Conservation (phyloP, 2,888 invertebrate genomes). For the Alcis repandata region DNA sequence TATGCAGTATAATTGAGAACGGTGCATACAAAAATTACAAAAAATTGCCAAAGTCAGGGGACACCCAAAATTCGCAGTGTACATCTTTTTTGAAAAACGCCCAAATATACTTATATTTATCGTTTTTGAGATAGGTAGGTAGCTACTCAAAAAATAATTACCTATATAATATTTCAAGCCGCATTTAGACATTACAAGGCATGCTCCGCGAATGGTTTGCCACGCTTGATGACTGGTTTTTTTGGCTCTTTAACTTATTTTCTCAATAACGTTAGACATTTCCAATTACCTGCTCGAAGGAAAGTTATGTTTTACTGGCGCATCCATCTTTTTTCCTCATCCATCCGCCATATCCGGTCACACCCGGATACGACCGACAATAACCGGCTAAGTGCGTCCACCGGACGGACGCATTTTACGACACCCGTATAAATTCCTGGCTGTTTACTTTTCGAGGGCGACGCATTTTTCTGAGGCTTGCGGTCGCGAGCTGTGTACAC, state of each 20-base stretch:
- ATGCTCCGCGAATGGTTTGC: too few species aligned
- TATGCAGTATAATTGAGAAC: too few species aligned
- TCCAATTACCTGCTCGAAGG: background rate
- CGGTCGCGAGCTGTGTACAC: background rate
- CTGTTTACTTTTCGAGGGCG: conserved; percentile 44
- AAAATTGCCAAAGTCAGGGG: too few species aligned
- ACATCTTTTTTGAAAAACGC: too few species aligned
- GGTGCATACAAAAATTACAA: too few species aligned
- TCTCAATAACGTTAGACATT: background rate
- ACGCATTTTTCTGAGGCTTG: conserved; percentile 29
- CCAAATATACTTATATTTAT: too few species aligned
- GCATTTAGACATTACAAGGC: too few species aligned
- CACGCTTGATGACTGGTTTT: background rate
- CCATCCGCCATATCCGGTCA: conserved; percentile 44
- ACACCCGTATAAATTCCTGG: conserved; percentile 44
- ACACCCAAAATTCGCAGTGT: too few species aligned
- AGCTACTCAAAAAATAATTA: background rate
- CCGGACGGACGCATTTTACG: conserved; percentile 50
- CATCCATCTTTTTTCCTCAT: conserved; percentile 31
- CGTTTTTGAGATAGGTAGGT: too few species aligned
- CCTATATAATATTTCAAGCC: too few species aligned
- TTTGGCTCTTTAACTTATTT: background rate
- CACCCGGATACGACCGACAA: conserved; percentile 47
- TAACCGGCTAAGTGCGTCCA: conserved; percentile 51
- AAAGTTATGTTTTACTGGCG: background rate